A percentile compares a stretch with the other conserved stretches of the same genome.
These are phyloP conservation scores for Geotria australis DNA, from an alignment of 2,797 vertebrate species.

Conservation along the genomic window DNA sequence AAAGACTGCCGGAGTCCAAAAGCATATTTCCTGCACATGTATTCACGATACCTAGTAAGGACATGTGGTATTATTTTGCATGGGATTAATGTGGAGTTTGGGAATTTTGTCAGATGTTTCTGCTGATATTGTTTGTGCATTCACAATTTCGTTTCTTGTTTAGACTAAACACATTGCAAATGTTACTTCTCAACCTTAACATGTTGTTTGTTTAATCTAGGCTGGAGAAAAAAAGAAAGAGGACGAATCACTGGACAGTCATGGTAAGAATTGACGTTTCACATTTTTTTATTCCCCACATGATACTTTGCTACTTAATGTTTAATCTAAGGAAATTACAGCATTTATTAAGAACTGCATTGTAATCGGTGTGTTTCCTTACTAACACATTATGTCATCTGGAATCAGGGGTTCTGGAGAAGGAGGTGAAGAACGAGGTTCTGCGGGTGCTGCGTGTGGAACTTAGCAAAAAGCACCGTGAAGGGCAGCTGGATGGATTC, in stretches of 20 bases:
- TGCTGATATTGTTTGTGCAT: too few species aligned
- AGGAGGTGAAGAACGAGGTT: slow-evolving; percentile 88
- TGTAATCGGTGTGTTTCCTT: too few species aligned
- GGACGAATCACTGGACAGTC: slow-evolving; percentile 86
- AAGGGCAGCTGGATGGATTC: slow-evolving; percentile 72
- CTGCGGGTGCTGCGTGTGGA: slow-evolving; percentile 69
- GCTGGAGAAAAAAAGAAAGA: slow-evolving; percentile 98
- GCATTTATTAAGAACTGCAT: too few species aligned
- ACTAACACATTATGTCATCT: neutral
- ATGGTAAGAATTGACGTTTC: slow-evolving; percentile 29
- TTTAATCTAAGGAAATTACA: too few species aligned
- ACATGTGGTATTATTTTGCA: neutral
- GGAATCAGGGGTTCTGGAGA: slow-evolving; percentile 57
- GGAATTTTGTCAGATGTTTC: too few species aligned
- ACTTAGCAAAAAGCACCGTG: slow-evolving; percentile 72
- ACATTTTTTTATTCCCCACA: too few species aligned
- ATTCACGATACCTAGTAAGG: slow-evolving; percentile 82
- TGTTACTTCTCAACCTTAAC: too few species aligned
- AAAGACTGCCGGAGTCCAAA: slow-evolving; percentile 78
- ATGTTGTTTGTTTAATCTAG: slow-evolving; percentile 9
- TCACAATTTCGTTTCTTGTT: too few species aligned
- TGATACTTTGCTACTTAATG: too few species aligned
- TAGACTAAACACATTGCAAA: too few species aligned
- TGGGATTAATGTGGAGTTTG: too few species aligned
- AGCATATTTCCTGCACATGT: slow-evolving; percentile 94